Evolutionary conservation across 2,797 vertebrate genomes (phyloP).

Genomic region (Naso thynnoides): DNA sequence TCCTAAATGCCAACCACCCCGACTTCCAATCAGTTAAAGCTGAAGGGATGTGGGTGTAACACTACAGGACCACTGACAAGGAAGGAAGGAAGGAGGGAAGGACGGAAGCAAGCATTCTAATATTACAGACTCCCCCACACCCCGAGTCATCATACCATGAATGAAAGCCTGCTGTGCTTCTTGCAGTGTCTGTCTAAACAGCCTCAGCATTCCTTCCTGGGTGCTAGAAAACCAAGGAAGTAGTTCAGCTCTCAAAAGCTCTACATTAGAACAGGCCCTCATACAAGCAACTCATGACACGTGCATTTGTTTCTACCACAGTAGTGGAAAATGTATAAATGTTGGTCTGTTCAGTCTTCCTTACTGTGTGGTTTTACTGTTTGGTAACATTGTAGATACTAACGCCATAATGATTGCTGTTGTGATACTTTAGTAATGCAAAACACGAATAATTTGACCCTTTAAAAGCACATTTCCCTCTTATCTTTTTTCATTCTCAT

Average conservation of each 20-base stretch:
- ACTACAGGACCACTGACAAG: slow-evolving; percentile 52
- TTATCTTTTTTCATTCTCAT: too few species aligned
- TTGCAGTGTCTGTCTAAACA: slow-evolving; percentile 56
- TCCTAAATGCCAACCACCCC: not conserved
- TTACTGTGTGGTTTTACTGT: too few species aligned
- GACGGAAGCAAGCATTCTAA: slow-evolving; percentile 66
- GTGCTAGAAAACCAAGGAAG: slow-evolving; percentile 43
- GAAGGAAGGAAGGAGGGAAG: slow-evolving; percentile 56
- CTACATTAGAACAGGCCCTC: not conserved
- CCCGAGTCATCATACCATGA: slow-evolving; percentile 61
- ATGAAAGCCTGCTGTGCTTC: slow-evolving; percentile 64
- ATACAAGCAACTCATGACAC: not conserved
- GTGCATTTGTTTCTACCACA: slow-evolving; percentile 1
- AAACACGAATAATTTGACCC: too few species aligned
- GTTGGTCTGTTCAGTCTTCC: too few species aligned
- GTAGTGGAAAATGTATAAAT: not conserved
- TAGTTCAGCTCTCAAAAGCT: slow-evolving; percentile 22
- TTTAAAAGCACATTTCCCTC: too few species aligned
- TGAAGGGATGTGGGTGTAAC: slow-evolving; percentile 68
- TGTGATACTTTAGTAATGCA: too few species aligned
- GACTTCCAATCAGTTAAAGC: slow-evolving; percentile 4
- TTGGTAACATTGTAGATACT: too few species aligned
- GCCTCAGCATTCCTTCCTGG: slow-evolving; percentile 43
- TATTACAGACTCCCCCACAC: slow-evolving; percentile 54
- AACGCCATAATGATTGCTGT: too few species aligned